phyloP scores from a whole-genome alignment of 2,797 vertebrate species.

The Fratercula arctica region DNA sequence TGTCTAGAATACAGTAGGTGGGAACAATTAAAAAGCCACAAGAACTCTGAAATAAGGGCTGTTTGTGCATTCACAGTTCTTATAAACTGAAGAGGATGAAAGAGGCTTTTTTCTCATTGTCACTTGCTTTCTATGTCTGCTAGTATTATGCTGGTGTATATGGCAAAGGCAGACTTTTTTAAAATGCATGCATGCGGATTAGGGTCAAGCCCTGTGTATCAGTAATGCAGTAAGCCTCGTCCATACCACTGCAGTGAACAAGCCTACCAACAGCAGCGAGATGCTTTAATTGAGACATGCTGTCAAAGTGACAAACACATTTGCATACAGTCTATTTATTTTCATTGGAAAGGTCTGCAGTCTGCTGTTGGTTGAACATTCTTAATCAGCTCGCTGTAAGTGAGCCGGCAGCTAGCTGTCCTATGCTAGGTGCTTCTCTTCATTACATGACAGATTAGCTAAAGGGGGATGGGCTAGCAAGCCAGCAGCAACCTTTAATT shows the following conservation, averaged over 20 bases:
- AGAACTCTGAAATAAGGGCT: constrained; percentile 76
- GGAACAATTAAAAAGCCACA: constrained; percentile 76
- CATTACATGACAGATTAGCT: constrained; percentile 84
- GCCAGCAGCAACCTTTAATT: constrained; percentile 72
- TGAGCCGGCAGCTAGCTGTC: constrained; percentile 82
- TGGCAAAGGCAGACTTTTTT: constrained; percentile 75
- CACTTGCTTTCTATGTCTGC: constrained; percentile 79
- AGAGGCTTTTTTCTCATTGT: constrained; percentile 78
- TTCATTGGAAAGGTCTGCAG: constrained; percentile 82
- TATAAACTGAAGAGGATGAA: constrained; percentile 76
- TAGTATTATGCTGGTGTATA: constrained; percentile 76
- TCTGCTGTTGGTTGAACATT: constrained; percentile 84
- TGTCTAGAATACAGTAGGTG: constrained; percentile 68
- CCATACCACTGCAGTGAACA: constrained; percentile 74
- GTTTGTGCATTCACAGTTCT: constrained; percentile 76
- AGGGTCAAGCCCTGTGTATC: constrained; percentile 82
- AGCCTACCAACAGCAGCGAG: constrained; percentile 80
- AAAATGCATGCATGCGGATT: constrained; percentile 79
- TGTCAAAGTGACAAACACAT: constrained; percentile 98
- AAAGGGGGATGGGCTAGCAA: constrained; percentile 70
- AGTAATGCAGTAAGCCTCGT: constrained; percentile 82
- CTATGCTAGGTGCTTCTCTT: constrained; percentile 72
- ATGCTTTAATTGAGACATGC: constrained; percentile 96
- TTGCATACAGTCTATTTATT: constrained; percentile 94
- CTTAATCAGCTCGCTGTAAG: constrained; percentile 91